Evolutionary conservation across 1,140 invertebrate genomes (phyloP), one percentile per base, ranked within the genome.

Genomic region (Asobara japonica): DNA sequence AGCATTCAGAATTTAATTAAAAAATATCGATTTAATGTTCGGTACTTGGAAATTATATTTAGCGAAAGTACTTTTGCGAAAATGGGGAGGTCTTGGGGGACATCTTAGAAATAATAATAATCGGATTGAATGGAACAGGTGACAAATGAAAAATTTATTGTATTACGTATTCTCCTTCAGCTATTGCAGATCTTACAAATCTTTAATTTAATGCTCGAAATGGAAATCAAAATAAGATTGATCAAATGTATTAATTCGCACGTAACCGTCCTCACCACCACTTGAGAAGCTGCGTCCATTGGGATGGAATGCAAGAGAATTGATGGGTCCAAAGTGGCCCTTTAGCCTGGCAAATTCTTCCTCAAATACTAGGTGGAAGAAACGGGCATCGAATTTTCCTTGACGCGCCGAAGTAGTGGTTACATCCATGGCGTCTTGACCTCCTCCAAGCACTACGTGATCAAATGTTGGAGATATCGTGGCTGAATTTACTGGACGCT

Each of bases 251-350:
- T 99, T 97, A 64, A 99, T 92, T 82, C 98, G 90, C 27, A 99
- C 93, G 87, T 97, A 99, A 91, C 98, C 98, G 87, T 99, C 98
- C 90, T 99, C 98, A 82, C 97, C 98, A 45, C 98, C 98, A 75
- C 96, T 98, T 65, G 95, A 94, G 84, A 98, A 98, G 84, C 96
- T 96, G 82, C 95, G 96, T 38, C 98, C 98, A 90, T 98, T 96
- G 10, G 98, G 98, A 90, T 99, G 97, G 88, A 99, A 99, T 51
- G 95, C 95, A 66, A 99, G 91, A 86, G 96, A 97, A 90, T 99
- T 99, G 79, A 99, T 99, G 0, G 98, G 98, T 79, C 98, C 98
- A 84, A 99, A 99, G 89, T 99, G 98, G 62, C 98, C 98, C 86
- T 99, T 99, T 0, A 99, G 93, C 67, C 97, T 89, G 0, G 94